Evolutionary conservation across 1,140 invertebrate genomes (phyloP), one percentile per base, ranked within the genome.

Genomic region (Aphis craccivora): DNA sequence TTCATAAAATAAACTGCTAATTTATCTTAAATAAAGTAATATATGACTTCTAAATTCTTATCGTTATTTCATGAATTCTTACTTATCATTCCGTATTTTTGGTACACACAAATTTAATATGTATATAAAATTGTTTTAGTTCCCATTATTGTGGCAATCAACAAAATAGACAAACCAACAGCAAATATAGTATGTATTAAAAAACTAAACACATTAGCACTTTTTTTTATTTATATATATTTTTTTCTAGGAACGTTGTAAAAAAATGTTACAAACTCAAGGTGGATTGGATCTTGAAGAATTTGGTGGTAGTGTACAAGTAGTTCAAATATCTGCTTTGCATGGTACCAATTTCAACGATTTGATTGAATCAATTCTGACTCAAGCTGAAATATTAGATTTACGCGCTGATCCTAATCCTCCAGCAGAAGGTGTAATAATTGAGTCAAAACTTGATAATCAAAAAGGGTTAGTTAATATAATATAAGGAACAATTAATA

Each of bases 91-190:
- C 14, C 6, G 0, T 30, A 30, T 14, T 67, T 67, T 20, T 76
- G 14, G 3, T 76, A 18, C 18, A 2, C 18, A 18, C 11, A n/a
- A n/a, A 76, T 76, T 76, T n/a, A n/a, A 30, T 14, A 51, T 67
- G 4, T 94, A 94, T 94, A 94, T 86, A 91, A 94, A 94, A 94
- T 94, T 94, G 95, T 96, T 96, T 43, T 96, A 97, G 98, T 99
- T 94, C 99, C 99, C 0, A 97, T 99, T 8, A 97, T 99, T 94
- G 98, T 99, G 88, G 99, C 99, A n/a, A 97, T 99, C 88, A 99
- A 99, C 95, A 99, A 99, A 96, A 99, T 99, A 94, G 99, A 99
- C 95, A 99, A 99, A 95, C 97, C 97, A 90, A 96, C 97, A 95
- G 98, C 97, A 93, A 96, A 99, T 96, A 96, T 98, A 95, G 97